A percentile compares a stretch with the other conserved stretches of the same genome.
phyloP scores from a whole-genome alignment of 2,113 vertebrate species.

The crab-eating macaque (Macaca fascicularis) region DNA sequence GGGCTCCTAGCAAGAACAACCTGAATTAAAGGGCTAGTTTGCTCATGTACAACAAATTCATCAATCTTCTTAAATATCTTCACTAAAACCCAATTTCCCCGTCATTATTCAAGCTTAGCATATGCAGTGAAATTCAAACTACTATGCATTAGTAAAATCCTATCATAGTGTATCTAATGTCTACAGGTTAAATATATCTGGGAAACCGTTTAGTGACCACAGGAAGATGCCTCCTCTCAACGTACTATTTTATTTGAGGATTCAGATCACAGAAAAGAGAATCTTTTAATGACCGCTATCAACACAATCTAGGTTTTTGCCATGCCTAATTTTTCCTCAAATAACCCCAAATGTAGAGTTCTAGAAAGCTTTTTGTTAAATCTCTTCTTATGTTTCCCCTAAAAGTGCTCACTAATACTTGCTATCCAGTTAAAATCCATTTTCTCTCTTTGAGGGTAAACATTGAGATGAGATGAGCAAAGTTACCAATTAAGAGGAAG shows the following conservation, averaged over 20 bases:
- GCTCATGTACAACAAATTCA: not conserved
- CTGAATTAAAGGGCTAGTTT: not conserved
- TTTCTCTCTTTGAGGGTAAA: not conserved
- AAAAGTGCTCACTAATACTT: not conserved
- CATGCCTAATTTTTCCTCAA: not conserved
- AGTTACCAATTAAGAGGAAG: not conserved
- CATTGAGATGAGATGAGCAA: not conserved
- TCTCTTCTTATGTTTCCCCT: not conserved
- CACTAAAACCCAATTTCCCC: slow-evolving; percentile 1
- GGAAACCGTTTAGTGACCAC: not conserved
- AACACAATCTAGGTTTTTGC: not conserved
- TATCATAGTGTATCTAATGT: not conserved
- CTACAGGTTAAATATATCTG: not conserved
- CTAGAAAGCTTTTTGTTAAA: not conserved
- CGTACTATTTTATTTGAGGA: not conserved
- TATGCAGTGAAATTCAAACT: not conserved
- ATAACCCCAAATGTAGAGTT: not conserved
- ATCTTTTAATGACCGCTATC: not conserved
- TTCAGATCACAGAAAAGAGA: not conserved
- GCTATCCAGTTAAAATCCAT: not conserved
- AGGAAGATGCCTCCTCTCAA: not conserved
- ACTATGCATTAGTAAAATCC: not conserved
- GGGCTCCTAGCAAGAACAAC: not conserved
- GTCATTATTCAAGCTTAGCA: not conserved
- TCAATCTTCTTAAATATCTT: slow-evolving; percentile 12